phyloP scores from a whole-genome alignment of 1,140 invertebrate genomes.

The Coptotermes formosanus region DNA sequence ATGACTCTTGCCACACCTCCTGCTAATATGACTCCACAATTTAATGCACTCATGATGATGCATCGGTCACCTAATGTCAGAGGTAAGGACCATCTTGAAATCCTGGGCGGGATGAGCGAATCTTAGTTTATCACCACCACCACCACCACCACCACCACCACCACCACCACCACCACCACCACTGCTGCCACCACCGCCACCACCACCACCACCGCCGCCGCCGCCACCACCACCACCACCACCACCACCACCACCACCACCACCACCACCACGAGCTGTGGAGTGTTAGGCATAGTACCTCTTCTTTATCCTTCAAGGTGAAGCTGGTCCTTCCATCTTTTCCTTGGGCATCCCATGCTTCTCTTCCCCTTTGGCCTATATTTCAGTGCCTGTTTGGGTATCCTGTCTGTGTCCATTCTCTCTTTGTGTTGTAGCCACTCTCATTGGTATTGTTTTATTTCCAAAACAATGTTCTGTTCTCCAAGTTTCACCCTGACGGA shows the following conservation, averaged over 20 bases:
- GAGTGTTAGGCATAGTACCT: too few species aligned
- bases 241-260: not conserved
- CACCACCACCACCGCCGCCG: too few species aligned
- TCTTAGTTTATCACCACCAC: too few species aligned
- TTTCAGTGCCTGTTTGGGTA: too few species aligned
- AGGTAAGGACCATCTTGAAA: conserved; percentile 2
- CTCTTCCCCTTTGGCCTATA: too few species aligned
- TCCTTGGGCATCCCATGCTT: too few species aligned
- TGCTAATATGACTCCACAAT: conserved; percentile 14
- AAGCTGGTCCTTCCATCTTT: too few species aligned
- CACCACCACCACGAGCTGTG: too few species aligned
- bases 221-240: not conserved
- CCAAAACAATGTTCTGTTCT: not conserved
- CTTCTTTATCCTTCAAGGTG: too few species aligned
- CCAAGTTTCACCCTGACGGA: not conserved
- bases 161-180: not conserved
- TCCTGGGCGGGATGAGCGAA: not conserved
- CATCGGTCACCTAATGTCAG: conserved; percentile 12
- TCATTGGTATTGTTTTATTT: not conserved
- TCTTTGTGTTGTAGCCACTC: not conserved
- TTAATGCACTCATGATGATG: conserved; percentile 30
- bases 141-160: not conserved
- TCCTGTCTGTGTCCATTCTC: too few species aligned
- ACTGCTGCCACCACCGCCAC: not conserved
- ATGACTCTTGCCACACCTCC: not conserved